These are phyloP conservation scores for Coluber constrictor DNA, from an alignment of 2,797 vertebrate species.

Conservation along the genomic window DNA sequence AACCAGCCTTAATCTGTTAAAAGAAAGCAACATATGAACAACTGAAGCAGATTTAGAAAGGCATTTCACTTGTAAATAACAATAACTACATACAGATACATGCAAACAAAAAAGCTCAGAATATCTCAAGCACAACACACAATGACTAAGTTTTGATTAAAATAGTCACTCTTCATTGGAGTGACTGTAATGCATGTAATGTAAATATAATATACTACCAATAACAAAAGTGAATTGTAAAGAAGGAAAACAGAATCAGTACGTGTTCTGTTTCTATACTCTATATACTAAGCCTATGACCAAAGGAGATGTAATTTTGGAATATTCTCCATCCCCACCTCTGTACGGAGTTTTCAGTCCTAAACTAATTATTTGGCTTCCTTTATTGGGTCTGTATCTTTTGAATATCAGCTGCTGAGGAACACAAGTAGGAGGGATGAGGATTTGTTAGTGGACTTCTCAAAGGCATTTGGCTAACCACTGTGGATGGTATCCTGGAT, in stretches of 20 bases:
- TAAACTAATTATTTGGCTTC: not conserved
- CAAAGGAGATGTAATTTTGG: not conserved
- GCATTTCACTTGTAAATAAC: not conserved
- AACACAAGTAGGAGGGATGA: not conserved
- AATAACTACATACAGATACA: not conserved
- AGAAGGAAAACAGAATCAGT: not conserved
- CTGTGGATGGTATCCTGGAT: not conserved
- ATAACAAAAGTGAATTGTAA: not conserved
- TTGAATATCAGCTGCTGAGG: not conserved
- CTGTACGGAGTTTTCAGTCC: not conserved
- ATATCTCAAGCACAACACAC: not conserved
- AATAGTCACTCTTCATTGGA: not conserved
- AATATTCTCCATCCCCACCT: not conserved
- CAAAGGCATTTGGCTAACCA: not conserved
- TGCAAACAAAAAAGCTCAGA: not conserved
- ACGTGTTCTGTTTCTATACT: not conserved
- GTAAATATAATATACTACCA: not conserved
- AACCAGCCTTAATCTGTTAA: conserved; percentile 16
- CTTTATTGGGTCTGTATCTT: not conserved
- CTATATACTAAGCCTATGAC: not conserved
- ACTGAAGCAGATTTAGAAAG: not conserved
- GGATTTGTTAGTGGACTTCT: not conserved
- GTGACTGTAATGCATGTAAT: not conserved
- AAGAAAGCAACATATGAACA: not conserved
- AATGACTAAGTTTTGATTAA: not conserved